Evolutionary conservation across 1,140 invertebrate genomes (phyloP).

Genomic region (Solenopsis invicta): DNA sequence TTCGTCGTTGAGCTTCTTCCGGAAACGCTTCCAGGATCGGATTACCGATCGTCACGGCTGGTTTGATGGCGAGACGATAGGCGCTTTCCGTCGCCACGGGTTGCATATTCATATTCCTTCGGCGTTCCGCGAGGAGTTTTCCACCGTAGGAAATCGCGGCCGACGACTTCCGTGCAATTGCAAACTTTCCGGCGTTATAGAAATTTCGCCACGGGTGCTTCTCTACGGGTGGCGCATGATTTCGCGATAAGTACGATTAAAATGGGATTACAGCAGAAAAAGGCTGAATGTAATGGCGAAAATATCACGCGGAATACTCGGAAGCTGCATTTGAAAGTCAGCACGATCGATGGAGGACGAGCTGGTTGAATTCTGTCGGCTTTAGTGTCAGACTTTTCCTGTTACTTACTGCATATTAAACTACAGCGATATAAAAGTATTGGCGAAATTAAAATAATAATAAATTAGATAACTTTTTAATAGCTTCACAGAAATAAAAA

Average conservation of each 20-base stretch:
- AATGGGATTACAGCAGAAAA: slow-evolving; percentile 1
- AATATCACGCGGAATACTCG: slow-evolving; percentile 22
- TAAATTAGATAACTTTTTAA: not conserved
- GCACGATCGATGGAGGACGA: slow-evolving; percentile 7
- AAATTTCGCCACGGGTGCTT: slow-evolving; percentile 35
- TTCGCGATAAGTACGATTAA: slow-evolving; percentile 48
- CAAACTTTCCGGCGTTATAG: slow-evolving; percentile 43
- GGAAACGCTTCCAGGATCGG: slow-evolving; percentile 43
- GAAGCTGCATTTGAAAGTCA: slow-evolving; percentile 42
- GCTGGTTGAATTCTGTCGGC: slow-evolving; percentile 12
- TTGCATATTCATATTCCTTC: slow-evolving; percentile 39
- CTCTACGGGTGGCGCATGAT: slow-evolving; percentile 62
- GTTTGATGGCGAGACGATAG: slow-evolving; percentile 11
- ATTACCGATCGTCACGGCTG: slow-evolving; percentile 40
- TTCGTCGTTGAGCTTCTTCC: slow-evolving; percentile 26
- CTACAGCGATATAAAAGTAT: not conserved
- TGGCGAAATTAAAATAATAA: not conserved
- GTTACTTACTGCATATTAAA: not conserved
- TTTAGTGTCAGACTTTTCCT: slow-evolving; percentile 7
- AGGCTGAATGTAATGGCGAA: not conserved
- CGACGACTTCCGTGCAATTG: not conserved
- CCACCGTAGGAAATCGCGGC: not conserved
- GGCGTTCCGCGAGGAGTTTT: not conserved
- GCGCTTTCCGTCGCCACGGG: slow-evolving; percentile 8
- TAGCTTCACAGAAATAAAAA: not conserved